phyloP scores from a whole-genome alignment of 2,888 invertebrate species.

The Oeneis ivallda region DNA sequence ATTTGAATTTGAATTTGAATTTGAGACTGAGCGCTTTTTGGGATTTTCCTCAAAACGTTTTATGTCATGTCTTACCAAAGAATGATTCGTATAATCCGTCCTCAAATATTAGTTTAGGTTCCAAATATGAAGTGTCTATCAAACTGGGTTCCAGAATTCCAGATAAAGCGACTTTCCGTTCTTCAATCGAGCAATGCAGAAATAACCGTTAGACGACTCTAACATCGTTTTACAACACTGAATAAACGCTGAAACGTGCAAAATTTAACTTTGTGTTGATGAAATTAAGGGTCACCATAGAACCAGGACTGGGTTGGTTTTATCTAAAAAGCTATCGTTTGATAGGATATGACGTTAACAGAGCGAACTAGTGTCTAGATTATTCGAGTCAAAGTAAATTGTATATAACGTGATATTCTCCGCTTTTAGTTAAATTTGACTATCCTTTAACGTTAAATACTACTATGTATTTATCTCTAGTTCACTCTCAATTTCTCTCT shows the following conservation, averaged over 20 bases:
- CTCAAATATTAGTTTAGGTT: conserved; percentile 35
- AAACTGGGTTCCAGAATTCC: conserved; percentile 37
- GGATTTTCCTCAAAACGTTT: too few relatives aligned
- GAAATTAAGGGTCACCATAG: conserved; percentile 8
- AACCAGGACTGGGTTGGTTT: conserved; percentile 16
- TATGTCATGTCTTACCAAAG: neutral
- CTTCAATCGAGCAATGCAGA: conserved; percentile 40
- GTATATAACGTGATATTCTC: conserved; percentile 2
- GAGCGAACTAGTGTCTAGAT: conserved; percentile 55
- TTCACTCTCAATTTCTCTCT: neutral
- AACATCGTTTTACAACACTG: conserved; percentile 11
- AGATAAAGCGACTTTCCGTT: conserved; percentile 48
- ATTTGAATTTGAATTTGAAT: too few relatives aligned
- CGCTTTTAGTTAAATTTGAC: neutral
- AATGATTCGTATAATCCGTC: conserved; percentile 22
- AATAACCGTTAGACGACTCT: conserved; percentile 40
- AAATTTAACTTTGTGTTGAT: neutral
- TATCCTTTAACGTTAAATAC: neutral
- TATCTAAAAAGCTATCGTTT: conserved; percentile 39
- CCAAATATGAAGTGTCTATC: conserved; percentile 49
- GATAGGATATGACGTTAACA: conserved; percentile 64
- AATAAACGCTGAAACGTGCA: neutral
- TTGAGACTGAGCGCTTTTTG: too few relatives aligned
- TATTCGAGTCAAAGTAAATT: conserved; percentile 50
- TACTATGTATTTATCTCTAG: too few relatives aligned